Evolutionary conservation across 2,113 vertebrate species (phyloP).

Genomic region (Heliornis fulica): DNA sequence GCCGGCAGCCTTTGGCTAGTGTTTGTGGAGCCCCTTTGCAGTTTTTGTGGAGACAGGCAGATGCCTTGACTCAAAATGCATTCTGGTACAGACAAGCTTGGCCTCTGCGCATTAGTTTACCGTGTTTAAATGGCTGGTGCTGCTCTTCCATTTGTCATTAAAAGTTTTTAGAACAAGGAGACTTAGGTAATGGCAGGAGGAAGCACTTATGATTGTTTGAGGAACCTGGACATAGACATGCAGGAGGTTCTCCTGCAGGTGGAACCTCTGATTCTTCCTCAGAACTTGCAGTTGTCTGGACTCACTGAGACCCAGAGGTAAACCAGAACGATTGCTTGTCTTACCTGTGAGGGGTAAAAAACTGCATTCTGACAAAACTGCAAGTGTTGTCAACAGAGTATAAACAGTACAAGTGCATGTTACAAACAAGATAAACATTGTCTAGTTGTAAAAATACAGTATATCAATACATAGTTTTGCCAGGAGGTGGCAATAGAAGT

Average conservation of each 20-base stretch:
- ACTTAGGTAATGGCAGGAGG: neutral
- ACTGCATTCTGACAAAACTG: neutral
- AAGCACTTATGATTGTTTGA: neutral
- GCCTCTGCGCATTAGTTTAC: neutral
- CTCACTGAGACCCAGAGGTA: neutral
- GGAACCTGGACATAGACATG: neutral
- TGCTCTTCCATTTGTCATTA: neutral
- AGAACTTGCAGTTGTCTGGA: neutral
- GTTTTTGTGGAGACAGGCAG: neutral
- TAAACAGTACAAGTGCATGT: neutral
- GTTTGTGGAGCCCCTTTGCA: neutral
- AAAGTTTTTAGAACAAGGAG: neutral
- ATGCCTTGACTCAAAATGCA: neutral
- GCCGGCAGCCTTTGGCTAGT: neutral
- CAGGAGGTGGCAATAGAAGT: constrained; percentile 26
- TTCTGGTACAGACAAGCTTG: neutral
- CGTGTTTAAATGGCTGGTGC: neutral
- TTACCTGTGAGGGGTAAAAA: neutral
- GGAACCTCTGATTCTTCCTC: neutral
- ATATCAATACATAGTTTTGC: neutral
- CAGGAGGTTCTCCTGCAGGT: neutral
- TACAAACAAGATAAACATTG: neutral
- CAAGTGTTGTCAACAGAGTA: neutral
- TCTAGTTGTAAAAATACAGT: neutral
- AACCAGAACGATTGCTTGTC: neutral